A percentile compares a stretch with the other conserved stretches of the same genome.
phyloP scores from a whole-genome alignment of 2,888 invertebrate genomes.

The Saturnia japonica region DNA sequence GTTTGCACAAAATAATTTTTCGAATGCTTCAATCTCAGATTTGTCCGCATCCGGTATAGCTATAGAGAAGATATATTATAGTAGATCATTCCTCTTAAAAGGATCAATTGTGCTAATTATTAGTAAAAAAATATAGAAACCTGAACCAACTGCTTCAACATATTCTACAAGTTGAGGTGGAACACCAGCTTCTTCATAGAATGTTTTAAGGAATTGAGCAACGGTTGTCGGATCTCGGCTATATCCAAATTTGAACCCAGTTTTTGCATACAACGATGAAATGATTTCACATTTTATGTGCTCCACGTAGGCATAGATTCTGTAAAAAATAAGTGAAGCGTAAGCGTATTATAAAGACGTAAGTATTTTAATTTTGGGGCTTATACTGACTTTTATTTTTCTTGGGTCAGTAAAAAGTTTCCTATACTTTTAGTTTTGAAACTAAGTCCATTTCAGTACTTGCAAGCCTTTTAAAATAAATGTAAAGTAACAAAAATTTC shows the following conservation, averaged over 20 bases:
- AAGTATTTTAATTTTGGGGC: too few species aligned
- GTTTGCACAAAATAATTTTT: constrained; percentile 77
- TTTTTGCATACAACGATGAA: constrained; percentile 27
- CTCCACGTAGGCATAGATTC: constrained; percentile 47
- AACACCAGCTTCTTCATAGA: constrained; percentile 82
- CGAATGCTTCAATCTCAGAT: constrained; percentile 82
- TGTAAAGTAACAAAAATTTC: too few species aligned
- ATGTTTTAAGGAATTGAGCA: constrained; percentile 42
- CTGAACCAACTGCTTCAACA: constrained; percentile 87
- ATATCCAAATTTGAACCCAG: constrained; percentile 38
- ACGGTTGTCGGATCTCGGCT: constrained; percentile 36
- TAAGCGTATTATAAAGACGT: too few species aligned
- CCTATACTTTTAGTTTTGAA: too few species aligned
- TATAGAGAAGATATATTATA: constrained; percentile 25
- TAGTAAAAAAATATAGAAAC: constrained; percentile 40
- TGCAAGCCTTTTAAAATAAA: too few species aligned
- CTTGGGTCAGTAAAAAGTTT: too few species aligned
- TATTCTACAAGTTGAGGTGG: constrained; percentile 81
- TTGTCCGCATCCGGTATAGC: constrained; percentile 82
- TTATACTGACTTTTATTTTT: too few species aligned
- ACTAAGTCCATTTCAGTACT: too few species aligned
- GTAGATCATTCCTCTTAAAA: too few species aligned
- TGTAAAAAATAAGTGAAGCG: too few species aligned
- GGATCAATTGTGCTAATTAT: too few species aligned
- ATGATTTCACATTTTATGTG: constrained; percentile 42